These are phyloP conservation scores for Lucinisca nassula DNA, from an alignment of 2,888 invertebrate species.

Conservation along the genomic window DNA sequence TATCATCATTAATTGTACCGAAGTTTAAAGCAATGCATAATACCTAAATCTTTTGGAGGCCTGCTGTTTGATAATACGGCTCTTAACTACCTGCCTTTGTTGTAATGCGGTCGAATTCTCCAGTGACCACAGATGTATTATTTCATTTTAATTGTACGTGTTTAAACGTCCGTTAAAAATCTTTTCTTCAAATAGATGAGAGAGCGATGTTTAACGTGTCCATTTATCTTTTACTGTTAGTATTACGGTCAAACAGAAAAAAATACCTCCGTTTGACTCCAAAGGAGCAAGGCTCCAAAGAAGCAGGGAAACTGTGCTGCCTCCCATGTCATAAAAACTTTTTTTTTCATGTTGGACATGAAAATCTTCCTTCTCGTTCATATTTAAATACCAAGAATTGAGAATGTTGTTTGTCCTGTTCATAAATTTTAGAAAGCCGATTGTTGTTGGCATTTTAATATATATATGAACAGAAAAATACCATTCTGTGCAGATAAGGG, in stretches of 20 bases:
- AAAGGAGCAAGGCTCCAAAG: not conserved
- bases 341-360: too few relatives aligned
- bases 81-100: not conserved
- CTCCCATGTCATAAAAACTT: too few relatives aligned
- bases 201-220: not conserved
- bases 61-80: not conserved
- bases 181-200: not conserved
- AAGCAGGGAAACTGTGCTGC: too few relatives aligned
- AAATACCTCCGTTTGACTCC: not conserved
- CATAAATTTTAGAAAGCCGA: too few relatives aligned
- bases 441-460: too few relatives aligned
- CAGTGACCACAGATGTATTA: not conserved
- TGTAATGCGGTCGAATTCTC: not conserved
- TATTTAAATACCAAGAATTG: too few relatives aligned
- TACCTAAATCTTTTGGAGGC: not conserved
- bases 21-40: not conserved
- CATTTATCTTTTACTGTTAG: not conserved
- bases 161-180: conserved; percentile 2
- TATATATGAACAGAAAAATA: too few relatives aligned
- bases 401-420: too few relatives aligned
- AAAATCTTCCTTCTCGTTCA: too few relatives aligned
- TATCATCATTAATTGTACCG: conserved; percentile 1
- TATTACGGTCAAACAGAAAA: not conserved
- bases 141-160: conserved; percentile 5
- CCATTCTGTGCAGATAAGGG: too few relatives aligned